Base-by-base conservation (phyloP, 1,140 invertebrate species). In the Thaumetopoea pityocampa region DNA sequence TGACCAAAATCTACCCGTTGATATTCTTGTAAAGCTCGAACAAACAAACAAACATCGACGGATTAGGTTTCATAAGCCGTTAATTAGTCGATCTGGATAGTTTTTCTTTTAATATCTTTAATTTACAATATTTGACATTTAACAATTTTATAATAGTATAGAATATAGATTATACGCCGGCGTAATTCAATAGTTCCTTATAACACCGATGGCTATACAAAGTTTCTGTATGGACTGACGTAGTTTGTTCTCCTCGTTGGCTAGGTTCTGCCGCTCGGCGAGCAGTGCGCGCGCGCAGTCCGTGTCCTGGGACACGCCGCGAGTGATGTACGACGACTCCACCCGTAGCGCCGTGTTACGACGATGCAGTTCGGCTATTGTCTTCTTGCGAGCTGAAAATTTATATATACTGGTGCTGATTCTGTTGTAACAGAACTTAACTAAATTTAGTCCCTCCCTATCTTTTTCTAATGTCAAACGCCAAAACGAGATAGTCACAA, bases 271-370 rank as follows among this genome's bases (percentile, higher is more conserved):
- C 7, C 69, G 45, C 30, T 80, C 73, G 2, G 69, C 63, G 4
- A 72, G 48, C 5, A 80, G 51, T 5, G 67, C 66, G 7, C 69
- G 65, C 7, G 76, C 71, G 0, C 50, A 29, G 40, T 82, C 76
- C 0, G 71, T 66, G 30, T 73, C 69, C 0, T 67, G 36, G 0
- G 78, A 65, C 1, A 73, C 68, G 0, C 37, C 36, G 2, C 70
- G 52, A 1, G 67, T 78, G 7, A 71, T 58, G 35, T 74, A 65
- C 2, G 74, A 72, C 7, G 64, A 54, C 26, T 68, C 67, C 4
- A 78, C 74, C 1, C 69, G 51, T 16, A 82, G 46, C 0, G 35
- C 16, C 4, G 72, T 79, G 52, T 72, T 73, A 18, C 66, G 64
- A 1, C 59, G 59, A 10, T 67, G 66, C 4, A 78, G 47, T 3